phyloP scores from a whole-genome alignment of 2,888 invertebrate species.

The Kuschelorhynchus macadamiae region DNA sequence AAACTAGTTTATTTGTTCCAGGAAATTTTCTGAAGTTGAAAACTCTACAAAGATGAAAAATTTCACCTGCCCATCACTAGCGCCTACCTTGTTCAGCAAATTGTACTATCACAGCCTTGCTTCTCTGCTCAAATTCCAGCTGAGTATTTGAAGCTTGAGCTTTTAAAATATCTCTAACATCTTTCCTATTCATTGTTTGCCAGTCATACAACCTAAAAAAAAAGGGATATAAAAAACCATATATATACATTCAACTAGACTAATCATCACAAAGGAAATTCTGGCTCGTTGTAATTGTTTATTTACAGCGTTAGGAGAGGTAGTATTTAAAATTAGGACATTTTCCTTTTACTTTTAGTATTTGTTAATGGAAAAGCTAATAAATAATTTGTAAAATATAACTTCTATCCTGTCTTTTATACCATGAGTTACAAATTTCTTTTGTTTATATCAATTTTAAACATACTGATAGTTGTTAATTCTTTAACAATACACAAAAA shows the following conservation, averaged over 20 bases:
- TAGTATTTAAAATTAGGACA: neutral
- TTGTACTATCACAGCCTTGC: conserved; percentile 89
- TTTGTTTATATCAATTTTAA: neutral
- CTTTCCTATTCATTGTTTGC: conserved; percentile 92
- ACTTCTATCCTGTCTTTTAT: no score
- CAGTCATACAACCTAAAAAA: conserved; percentile 87
- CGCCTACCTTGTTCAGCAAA: conserved; percentile 91
- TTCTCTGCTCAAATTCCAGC: conserved; percentile 91
- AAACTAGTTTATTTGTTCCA: no score
- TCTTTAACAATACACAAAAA: no score
- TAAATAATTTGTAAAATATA: no score
- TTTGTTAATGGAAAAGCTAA: no score
- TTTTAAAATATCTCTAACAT: conserved; percentile 92
- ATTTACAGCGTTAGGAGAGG: no score
- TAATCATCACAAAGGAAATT: no score
- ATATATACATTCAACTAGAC: neutral
- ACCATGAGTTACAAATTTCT: no score
- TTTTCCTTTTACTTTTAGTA: neutral
- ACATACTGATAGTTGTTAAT: neutral
- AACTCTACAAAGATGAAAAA: no score
- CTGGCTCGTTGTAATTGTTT: no score
- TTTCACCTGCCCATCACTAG: no score
- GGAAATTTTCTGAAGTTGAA: no score
- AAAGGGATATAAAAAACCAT: conserved; percentile 8
- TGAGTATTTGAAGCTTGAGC: conserved; percentile 90